phyloP scores from a whole-genome alignment of 2,113 vertebrate species.

The Fukomys damarensis region DNA sequence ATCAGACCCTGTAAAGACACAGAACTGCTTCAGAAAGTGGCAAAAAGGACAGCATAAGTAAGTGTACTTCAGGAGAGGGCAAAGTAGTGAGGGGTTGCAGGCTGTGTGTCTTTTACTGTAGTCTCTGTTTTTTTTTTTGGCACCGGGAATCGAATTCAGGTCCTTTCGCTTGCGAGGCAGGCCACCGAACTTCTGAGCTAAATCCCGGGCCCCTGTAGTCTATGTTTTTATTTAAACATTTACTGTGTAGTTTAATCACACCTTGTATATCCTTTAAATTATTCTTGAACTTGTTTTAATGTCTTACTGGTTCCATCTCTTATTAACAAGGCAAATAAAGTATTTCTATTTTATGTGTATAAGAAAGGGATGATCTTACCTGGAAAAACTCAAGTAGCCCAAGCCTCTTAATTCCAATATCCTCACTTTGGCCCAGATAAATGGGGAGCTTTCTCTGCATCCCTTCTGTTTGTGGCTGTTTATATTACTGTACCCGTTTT shows the following conservation, averaged over 20 bases:
- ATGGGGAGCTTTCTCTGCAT: neutral
- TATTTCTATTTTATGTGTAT: neutral
- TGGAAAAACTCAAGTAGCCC: neutral
- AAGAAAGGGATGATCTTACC: neutral
- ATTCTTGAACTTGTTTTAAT: neutral
- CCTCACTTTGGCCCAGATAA: neutral
- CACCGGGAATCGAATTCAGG: no score
- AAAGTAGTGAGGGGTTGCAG: neutral
- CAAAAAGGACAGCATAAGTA: neutral
- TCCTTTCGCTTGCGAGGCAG: no score
- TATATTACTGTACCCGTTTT: neutral
- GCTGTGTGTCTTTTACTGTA: neutral
- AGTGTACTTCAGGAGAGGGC: neutral
- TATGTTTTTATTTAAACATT: neutral
- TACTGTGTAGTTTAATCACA: neutral
- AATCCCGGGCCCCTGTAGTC: neutral
- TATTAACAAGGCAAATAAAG: conserved; percentile 31
- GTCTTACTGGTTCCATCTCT: neutral
- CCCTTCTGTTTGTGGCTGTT: neutral
- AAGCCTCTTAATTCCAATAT: neutral
- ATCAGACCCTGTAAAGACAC: neutral
- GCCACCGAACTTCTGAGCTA: no score
- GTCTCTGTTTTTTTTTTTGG: neutral
- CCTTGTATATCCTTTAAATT: neutral
- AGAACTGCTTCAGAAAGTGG: neutral